Percentiles rank a stretch among this genome's conserved stretches.
Evolutionary conservation across 2,113 vertebrate genomes (phyloP).

Genomic region (Balaeniceps rex): DNA sequence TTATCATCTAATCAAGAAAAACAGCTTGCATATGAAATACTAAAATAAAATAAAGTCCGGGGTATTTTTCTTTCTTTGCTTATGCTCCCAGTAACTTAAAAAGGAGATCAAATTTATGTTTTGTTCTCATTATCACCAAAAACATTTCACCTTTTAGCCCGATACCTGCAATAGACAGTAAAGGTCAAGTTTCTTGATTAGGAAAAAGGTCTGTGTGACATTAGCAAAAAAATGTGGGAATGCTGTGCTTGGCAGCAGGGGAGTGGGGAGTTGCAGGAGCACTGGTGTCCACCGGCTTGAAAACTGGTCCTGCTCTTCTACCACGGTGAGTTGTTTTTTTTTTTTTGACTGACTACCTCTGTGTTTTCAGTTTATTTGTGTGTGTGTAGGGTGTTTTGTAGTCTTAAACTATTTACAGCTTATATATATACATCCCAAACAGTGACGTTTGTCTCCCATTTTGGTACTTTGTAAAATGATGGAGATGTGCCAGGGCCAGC

Average conservation of each 20-base stretch:
- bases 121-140: not conserved
- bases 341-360: not conserved
- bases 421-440: not conserved
- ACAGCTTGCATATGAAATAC: not conserved
- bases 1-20: not conserved
- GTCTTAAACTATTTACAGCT: not conserved
- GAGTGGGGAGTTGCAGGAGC: not conserved
- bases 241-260: rapidly evolving
- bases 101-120: not conserved
- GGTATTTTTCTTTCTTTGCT: not conserved
- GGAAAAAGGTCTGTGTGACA: not conserved
- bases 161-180: not conserved
- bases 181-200: slow-evolving; percentile 12
- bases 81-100: not conserved
- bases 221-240: not conserved
- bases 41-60: slow-evolving; percentile 1
- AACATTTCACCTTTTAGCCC: not conserved
- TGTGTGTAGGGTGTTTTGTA: not conserved
- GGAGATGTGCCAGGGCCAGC: not conserved
- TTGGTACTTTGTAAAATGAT: not conserved
- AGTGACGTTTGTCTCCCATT: not conserved
- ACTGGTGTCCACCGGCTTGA: rapidly evolving
- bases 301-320: rapidly evolving
- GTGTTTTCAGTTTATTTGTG: not conserved
- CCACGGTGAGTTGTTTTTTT: too few species aligned